Percentiles rank a stretch among this genome's conserved stretches.
Evolutionary conservation across 1,140 invertebrate species (phyloP).

Genomic region (Latrodectus geometricus): DNA sequence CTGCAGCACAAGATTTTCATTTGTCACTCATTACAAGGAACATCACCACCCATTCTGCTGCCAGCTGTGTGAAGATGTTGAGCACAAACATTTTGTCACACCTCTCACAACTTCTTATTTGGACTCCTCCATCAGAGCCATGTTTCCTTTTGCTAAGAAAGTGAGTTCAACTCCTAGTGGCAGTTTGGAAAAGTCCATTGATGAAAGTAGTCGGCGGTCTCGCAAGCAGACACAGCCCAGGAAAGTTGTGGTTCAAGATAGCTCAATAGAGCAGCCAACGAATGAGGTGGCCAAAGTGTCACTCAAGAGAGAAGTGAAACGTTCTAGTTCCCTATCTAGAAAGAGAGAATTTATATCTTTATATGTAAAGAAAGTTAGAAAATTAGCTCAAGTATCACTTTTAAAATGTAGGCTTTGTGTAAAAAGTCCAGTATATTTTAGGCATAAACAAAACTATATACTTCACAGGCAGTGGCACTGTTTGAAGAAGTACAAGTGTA

Average conservation of each 20-base stretch:
- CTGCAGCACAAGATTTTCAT: slow-evolving; percentile 43
- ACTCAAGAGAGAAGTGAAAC: too few relatives aligned
- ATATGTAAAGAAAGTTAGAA: slow-evolving; percentile 51
- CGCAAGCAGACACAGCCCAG: slow-evolving; percentile 71
- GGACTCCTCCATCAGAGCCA: slow-evolving; percentile 46
- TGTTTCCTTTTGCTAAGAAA: slow-evolving; percentile 52
- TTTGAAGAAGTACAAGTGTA: slow-evolving; percentile 37
- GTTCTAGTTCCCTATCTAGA: too few relatives aligned
- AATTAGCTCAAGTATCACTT: slow-evolving; percentile 53
- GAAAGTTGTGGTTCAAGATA: slow-evolving; percentile 67
- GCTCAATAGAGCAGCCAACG: background rate
- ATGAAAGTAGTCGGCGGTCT: slow-evolving; percentile 64
- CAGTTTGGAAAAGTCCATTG: too few relatives aligned
- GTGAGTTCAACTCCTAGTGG: background rate
- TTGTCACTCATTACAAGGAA: slow-evolving; percentile 49
- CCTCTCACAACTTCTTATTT: slow-evolving; percentile 9
- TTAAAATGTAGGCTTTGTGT: slow-evolving; percentile 55
- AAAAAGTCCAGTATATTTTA: slow-evolving; percentile 54
- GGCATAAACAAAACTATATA: slow-evolving; percentile 59
- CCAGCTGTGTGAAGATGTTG: slow-evolving; percentile 44
- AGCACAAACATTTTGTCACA: slow-evolving; percentile 53
- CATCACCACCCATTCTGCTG: slow-evolving; percentile 51
- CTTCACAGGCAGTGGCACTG: slow-evolving; percentile 51
- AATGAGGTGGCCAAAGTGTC: too few relatives aligned
- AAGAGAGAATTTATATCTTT: slow-evolving; percentile 57